Evolutionary conservation across 2,797 vertebrate genomes (phyloP), one percentile per base, ranked within the genome.

Genomic region (Oreochromis grahami): DNA sequence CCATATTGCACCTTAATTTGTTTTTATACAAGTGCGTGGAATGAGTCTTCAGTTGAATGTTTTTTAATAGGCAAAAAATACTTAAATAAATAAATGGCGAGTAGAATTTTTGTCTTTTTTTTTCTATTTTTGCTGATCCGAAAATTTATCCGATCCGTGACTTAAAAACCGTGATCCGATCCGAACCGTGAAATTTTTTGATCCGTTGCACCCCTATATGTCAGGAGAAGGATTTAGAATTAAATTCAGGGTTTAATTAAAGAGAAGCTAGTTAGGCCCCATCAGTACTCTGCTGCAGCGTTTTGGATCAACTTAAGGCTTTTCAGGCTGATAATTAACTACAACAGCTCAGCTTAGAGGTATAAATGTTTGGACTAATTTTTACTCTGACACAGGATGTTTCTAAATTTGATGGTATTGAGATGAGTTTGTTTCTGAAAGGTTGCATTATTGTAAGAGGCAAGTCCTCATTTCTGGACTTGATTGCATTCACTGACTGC

Each of bases 311-410:
- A 26, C 13, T 68, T 41, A 5, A 70, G 12, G 13, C 38, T 26
- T 70, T 70, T 70, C 38, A 70, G 38, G 2, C 13, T 68, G n/a
- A 15, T 68, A 43, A 10, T 68, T 68, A 2, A 14, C 15, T 68
- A 68, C 63, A 68, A 10, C 19, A 10, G 13, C 38, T 41, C 63
- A 68, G 36, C 63, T 0, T 0, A 15, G n/a, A 68, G 5, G 5
- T 68, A 43, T 43, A 43, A 68, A 68, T 65, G 60, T n/a, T 38
- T 38, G 19, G 34, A 65, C 19, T 21, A 0, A 5, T 68, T 68
- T 65, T 41, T 24, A 68, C 36, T 68, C 13, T 15, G 14, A 48
- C 14, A 48, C 45, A 17, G 63, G 36, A 14, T 24, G 36, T 15
- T 68, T 43, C 8, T 43, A 68, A 68, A 24, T 68, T 43, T 68